Evolutionary conservation across 2,888 invertebrate species (phyloP).

Genomic region (Lasioglossum zephyrum): DNA sequence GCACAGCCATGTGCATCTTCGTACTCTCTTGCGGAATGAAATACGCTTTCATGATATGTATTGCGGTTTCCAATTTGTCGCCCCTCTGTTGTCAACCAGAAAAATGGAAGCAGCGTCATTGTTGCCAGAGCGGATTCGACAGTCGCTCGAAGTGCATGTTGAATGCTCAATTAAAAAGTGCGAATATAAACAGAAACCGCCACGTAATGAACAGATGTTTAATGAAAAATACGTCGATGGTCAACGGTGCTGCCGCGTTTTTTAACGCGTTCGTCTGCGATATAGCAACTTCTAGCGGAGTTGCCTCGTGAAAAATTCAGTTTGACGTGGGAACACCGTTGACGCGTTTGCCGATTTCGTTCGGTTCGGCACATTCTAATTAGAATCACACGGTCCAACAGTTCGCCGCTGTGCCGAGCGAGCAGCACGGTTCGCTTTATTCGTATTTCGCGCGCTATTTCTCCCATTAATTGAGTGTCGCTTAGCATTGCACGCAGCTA

Average conservation of each 20-base stretch:
- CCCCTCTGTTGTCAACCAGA: not conserved
- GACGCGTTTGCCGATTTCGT: slow-evolving; percentile 10
- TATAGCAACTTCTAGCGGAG: not conserved
- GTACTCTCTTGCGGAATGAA: too few relatives aligned
- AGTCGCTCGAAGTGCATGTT: not conserved
- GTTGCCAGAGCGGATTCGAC: not conserved
- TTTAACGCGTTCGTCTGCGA: not conserved
- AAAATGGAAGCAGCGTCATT: not conserved
- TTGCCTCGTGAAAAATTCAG: slow-evolving; percentile 16
- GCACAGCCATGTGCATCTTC: too few relatives aligned
- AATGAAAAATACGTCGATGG: not conserved
- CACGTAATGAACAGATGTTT: not conserved
- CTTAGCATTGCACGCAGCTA: slow-evolving; percentile 63
- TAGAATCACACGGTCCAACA: slow-evolving; percentile 35
- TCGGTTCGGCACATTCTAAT: slow-evolving; percentile 58
- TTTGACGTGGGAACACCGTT: not conserved
- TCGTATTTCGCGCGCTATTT: slow-evolving; percentile 73
- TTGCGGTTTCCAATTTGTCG: not conserved
- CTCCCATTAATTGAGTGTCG: slow-evolving; percentile 72
- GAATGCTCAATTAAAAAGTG: not conserved
- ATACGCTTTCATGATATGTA: too few relatives aligned
- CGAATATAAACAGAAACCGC: not conserved
- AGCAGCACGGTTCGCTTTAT: slow-evolving; percentile 57
- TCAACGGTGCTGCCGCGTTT: not conserved
- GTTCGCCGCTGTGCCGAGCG: not conserved